Percentiles rank a stretch among this genome's conserved stretches.
Conservation (phyloP, 2,888 invertebrate species). For the Hanleya hanleyi region DNA sequence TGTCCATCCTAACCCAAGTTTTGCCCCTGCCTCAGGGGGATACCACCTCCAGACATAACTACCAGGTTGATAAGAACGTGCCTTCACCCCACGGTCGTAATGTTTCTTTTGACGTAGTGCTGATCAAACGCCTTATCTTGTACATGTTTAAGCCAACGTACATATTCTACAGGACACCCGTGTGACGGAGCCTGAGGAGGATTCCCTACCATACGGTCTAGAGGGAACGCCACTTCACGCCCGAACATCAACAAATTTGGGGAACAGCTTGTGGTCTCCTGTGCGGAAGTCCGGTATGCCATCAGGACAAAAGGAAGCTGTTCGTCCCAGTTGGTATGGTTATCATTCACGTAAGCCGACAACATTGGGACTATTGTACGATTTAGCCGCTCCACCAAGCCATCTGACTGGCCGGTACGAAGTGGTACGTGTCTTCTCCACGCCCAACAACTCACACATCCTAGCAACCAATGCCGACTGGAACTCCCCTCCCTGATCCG, state of each 20-base stretch:
- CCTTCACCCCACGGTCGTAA: slow-evolving; percentile 15
- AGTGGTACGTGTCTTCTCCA: neutral
- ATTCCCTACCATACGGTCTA: neutral
- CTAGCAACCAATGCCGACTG: neutral
- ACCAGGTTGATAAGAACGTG: slow-evolving; percentile 9
- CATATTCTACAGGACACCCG: slow-evolving; percentile 15
- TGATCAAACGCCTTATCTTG: slow-evolving; percentile 1
- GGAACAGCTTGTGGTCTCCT: neutral
- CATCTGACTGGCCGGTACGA: neutral
- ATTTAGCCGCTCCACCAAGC: neutral
- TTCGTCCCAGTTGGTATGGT: neutral
- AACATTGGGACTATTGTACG: neutral
- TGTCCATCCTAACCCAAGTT: slow-evolving; percentile 25
- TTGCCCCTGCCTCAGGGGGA: slow-evolving; percentile 16
- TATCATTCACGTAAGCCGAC: neutral
- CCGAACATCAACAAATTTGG: neutral
- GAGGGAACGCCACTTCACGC: neutral
- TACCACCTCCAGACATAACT: slow-evolving; percentile 29
- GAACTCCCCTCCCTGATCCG: neutral
- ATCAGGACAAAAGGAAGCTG: neutral
- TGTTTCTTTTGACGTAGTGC: slow-evolving; percentile 17
- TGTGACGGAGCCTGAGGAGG: neutral
- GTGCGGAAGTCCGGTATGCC: neutral
- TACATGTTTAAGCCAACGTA: slow-evolving; percentile 14
- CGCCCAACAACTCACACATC: neutral